phyloP scores from a whole-genome alignment of 2,113 vertebrate species.

The Stigmatopora argus region DNA sequence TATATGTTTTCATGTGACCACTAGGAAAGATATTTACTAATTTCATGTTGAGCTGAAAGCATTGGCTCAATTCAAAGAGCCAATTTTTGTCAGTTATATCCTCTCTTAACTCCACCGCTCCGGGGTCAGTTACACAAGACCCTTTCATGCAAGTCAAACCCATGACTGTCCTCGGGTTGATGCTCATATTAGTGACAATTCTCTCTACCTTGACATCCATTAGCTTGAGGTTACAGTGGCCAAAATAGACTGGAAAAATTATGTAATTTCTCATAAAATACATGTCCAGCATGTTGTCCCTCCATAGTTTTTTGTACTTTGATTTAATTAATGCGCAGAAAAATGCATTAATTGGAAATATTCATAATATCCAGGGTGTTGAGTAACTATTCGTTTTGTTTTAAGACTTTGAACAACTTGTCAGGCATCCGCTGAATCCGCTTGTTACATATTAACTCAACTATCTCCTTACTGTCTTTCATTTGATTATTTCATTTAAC shows the following conservation, averaged over 20 bases:
- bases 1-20: background rate
- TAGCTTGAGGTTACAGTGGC: background rate
- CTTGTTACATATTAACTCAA: too few relatives aligned
- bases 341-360: background rate
- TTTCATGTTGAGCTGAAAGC: conserved; percentile 15
- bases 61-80: conserved; percentile 11
- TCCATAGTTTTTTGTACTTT: background rate
- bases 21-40: background rate
- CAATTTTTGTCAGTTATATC: conserved; percentile 27
- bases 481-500: too few relatives aligned
- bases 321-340: background rate
- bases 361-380: background rate
- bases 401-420: too few relatives aligned
- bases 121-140: conserved; percentile 13
- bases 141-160: conserved; percentile 13
- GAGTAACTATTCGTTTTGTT: background rate
- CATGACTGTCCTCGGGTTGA: conserved; percentile 22
- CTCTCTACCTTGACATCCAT: conserved; percentile 6
- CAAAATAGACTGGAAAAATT: background rate
- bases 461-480: too few relatives aligned
- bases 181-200: background rate
- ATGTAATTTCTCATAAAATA: conserved; percentile 2
- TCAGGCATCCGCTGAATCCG: too few relatives aligned
- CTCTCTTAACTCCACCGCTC: conserved; percentile 2
- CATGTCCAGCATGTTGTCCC: too few relatives aligned